A percentile compares a stretch with the other conserved stretches of the same genome.
Conservation (phyloP, 2,113 vertebrate genomes). For the Psephotus haematonotus region DNA sequence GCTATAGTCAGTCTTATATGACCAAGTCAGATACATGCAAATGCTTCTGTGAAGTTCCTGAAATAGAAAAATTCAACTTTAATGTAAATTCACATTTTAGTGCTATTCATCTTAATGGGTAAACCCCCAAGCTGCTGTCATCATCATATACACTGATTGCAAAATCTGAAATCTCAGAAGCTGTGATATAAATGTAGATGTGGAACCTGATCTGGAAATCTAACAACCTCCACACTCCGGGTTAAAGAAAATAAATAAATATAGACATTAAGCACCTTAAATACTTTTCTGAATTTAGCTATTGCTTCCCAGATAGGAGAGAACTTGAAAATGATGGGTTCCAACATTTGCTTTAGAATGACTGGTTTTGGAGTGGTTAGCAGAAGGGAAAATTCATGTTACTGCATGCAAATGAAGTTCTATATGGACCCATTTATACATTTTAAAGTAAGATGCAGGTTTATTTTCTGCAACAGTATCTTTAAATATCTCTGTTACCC, state of each 20-base stretch:
- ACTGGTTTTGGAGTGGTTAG: neutral
- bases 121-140: neutral
- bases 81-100: neutral
- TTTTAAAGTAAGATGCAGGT: neutral
- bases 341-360: neutral
- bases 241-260: neutral
- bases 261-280: neutral
- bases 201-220: neutral
- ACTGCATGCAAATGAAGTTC: neutral
- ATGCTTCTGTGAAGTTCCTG: neutral
- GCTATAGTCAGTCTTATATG: neutral
- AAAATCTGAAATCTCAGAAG: neutral
- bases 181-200: neutral
- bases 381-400: neutral
- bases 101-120: neutral
- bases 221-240: neutral
- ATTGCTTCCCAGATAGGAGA: neutral
- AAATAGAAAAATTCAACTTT: neutral
- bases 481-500: neutral
- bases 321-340: neutral
- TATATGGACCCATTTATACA: neutral
- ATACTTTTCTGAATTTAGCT: neutral
- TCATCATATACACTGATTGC: neutral
- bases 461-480: neutral
- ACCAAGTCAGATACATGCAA: neutral